Evolutionary conservation across 2,888 invertebrate genomes (phyloP).

Genomic region (Papilio gigon): DNA sequence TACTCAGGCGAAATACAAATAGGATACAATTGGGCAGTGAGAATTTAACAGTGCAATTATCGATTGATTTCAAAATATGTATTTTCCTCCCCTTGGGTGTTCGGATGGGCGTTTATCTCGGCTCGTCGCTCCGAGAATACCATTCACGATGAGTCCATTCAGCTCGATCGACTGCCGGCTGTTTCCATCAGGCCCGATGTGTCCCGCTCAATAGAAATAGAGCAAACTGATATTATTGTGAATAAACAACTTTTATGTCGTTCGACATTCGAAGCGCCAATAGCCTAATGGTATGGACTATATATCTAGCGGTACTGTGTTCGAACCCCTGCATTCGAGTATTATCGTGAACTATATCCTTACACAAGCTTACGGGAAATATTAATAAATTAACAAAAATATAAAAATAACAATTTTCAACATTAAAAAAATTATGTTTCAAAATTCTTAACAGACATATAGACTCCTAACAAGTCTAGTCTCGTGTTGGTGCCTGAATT

Average conservation of each 20-base stretch:
- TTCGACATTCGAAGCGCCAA: too few species aligned
- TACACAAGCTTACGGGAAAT: too few species aligned
- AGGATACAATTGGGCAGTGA: too few species aligned
- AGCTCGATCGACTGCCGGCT: constrained; percentile 56
- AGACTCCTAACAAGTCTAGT: background rate
- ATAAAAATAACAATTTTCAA: too few species aligned
- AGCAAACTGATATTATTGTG: constrained; percentile 7
- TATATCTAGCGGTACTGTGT: too few species aligned
- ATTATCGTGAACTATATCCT: too few species aligned
- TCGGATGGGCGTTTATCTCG: constrained; percentile 55
- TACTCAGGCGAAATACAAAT: too few species aligned
- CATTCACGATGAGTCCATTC: constrained; percentile 57
- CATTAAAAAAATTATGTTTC: too few species aligned
- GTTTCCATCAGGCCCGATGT: constrained; percentile 53
- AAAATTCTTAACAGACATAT: too few species aligned
- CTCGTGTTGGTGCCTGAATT: background rate
- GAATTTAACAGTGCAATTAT: constrained; percentile 27
- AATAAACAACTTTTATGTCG: background rate
- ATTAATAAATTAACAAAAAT: too few species aligned
- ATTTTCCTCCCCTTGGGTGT: constrained; percentile 36
- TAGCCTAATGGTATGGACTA: too few species aligned
- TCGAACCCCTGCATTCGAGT: too few species aligned
- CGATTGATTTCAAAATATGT: constrained; percentile 47
- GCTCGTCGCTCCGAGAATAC: constrained; percentile 54
- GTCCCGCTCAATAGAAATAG: constrained; percentile 15